These are phyloP conservation scores for Drosophila nigromelanica DNA, from an alignment of 1,140 invertebrate species.

Conservation along the genomic window DNA sequence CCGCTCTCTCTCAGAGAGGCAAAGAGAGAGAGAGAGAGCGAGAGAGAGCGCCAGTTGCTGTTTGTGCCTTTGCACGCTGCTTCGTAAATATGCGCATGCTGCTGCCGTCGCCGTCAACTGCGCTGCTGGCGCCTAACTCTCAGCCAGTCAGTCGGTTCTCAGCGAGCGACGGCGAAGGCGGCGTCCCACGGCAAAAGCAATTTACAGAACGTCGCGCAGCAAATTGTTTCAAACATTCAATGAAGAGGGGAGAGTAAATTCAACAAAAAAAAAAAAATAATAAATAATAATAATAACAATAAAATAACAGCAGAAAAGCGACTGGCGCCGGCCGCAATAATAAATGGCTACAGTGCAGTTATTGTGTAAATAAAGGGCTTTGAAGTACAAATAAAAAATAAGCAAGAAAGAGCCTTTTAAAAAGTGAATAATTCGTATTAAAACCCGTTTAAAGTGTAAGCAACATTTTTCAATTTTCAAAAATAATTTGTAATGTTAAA, in stretches of 20 bases:
- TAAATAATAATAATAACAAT: conserved; percentile 37
- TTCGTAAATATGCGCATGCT: conserved; percentile 78
- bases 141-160: conserved; percentile 34
- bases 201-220: conserved; percentile 33
- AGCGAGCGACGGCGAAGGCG: conserved; percentile 40
- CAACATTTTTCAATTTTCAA: conserved; percentile 12
- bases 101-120: conserved; percentile 20
- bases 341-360: conserved; percentile 25
- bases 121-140: conserved; percentile 42
- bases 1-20: conserved; percentile 4
- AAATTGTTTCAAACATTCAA: conserved; percentile 26
- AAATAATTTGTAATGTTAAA: conserved; percentile 14
- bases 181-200: conserved; percentile 32
- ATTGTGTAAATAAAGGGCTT: conserved; percentile 26
- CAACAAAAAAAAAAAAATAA: conserved; percentile 7
- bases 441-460: conserved; percentile 29
- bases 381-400: background rate
- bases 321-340: conserved; percentile 33
- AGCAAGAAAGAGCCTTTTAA: too few species aligned
- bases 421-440: conserved; percentile 3
- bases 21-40: background rate
- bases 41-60: conserved; percentile 41
- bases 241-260: conserved; percentile 6
- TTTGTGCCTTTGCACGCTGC: conserved; percentile 59
- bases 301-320: conserved; percentile 15